Evolutionary conservation across 2,888 invertebrate genomes (phyloP).

Genomic region (Melolontha melolontha): DNA sequence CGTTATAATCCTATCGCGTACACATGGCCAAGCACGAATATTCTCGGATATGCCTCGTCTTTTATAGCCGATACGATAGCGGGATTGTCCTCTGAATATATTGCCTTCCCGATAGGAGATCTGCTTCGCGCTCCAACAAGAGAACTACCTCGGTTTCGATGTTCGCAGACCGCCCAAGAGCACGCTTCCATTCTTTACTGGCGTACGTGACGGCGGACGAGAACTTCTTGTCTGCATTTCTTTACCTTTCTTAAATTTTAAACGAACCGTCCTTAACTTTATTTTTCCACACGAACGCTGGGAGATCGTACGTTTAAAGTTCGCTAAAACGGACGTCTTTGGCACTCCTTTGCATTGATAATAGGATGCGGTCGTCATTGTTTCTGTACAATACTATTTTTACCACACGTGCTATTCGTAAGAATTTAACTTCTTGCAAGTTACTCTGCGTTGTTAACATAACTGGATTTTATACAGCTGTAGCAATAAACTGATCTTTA

Average conservation of each 20-base stretch:
- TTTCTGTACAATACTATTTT: too few species aligned
- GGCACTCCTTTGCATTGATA: neutral
- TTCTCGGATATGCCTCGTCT: slow-evolving; percentile 1
- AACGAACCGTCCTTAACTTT: neutral
- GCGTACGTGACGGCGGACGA: slow-evolving; percentile 13
- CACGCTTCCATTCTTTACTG: slow-evolving; percentile 16
- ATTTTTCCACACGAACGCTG: neutral
- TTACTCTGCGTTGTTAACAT: too few species aligned
- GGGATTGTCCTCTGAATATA: slow-evolving; percentile 27
- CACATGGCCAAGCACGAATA: slow-evolving; percentile 20
- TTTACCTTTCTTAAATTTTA: slow-evolving; percentile 20
- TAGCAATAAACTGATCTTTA: too few species aligned
- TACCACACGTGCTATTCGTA: too few species aligned
- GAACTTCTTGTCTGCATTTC: slow-evolving; percentile 11
- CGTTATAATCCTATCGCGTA: slow-evolving; percentile 12
- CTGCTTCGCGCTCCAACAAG: slow-evolving; percentile 1
- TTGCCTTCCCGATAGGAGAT: slow-evolving; percentile 23
- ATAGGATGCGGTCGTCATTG: too few species aligned
- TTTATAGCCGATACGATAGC: slow-evolving; percentile 7
- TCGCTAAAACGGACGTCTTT: neutral
- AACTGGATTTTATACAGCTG: too few species aligned
- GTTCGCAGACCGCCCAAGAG: neutral
- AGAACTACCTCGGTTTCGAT: slow-evolving; percentile 7
- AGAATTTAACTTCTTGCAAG: too few species aligned
- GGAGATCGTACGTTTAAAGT: neutral